These are phyloP conservation scores for Sparidentex hasta DNA, from an alignment of 2,797 vertebrate species.

Conservation along the genomic window DNA sequence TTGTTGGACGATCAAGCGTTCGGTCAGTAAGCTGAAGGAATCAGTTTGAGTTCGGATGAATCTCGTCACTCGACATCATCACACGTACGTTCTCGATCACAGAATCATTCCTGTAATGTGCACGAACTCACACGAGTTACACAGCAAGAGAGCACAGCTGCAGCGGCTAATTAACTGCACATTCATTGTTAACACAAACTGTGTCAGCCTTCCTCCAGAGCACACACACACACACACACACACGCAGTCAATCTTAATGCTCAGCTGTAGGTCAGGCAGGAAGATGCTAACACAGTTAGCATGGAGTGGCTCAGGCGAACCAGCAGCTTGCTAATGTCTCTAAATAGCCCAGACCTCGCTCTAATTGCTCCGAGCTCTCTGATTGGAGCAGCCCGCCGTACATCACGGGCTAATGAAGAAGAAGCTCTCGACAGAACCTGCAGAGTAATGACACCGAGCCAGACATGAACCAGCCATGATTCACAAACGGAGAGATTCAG, in stretches of 20 bases:
- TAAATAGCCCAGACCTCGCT: constrained; percentile 12
- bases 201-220: constrained; percentile 13
- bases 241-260: constrained; percentile 3
- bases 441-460: background rate
- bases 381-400: constrained; percentile 36
- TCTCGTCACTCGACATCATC: background rate
- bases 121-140: constrained; percentile 29
- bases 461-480: background rate
- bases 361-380: constrained; percentile 18
- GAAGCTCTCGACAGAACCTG: background rate
- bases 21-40: background rate
- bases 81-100: background rate
- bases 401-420: constrained; percentile 23
- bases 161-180: constrained; percentile 57
- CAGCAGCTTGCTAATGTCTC: constrained; percentile 25
- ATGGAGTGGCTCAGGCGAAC: constrained; percentile 8
- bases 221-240: constrained; percentile 30
- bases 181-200: constrained; percentile 59
- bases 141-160: constrained; percentile 31
- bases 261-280: background rate
- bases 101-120: constrained; percentile 25
- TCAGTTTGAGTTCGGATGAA: background rate
- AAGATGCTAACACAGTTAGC: constrained; percentile 40
- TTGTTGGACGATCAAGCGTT: background rate
- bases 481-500: background rate